Conservation (phyloP, 2,888 invertebrate genomes). For the Phyllotreta striolata region DNA sequence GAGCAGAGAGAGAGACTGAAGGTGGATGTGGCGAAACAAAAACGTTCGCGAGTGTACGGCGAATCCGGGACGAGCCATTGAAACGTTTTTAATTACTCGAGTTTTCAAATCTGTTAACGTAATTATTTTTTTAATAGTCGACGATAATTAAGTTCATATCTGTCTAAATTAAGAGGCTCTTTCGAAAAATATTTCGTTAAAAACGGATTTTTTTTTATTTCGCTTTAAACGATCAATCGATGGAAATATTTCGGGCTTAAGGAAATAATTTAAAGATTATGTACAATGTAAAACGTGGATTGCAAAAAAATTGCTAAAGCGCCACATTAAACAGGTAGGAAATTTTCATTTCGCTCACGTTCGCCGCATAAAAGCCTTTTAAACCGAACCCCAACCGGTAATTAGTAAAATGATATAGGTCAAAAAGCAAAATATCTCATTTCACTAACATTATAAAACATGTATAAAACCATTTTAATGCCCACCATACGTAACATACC, state of each 20-base stretch:
- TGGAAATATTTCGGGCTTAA: too few relatives aligned
- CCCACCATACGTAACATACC: too few relatives aligned
- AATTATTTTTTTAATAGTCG: conserved; percentile 8
- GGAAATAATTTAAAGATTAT: too few relatives aligned
- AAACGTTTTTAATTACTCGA: conserved; percentile 11
- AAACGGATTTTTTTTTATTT: too few relatives aligned
- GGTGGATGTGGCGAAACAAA: conserved; percentile 13
- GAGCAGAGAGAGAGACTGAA: conserved; percentile 7
- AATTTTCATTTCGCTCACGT: too few relatives aligned
- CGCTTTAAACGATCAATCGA: too few relatives aligned
- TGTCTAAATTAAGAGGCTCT: too few relatives aligned
- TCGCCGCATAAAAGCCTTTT: too few relatives aligned
- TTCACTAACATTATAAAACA: conserved; percentile 32
- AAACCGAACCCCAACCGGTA: conserved; percentile 8
- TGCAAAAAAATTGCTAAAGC: too few relatives aligned
- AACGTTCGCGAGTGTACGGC: neutral
- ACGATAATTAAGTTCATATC: neutral
- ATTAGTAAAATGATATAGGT: conserved; percentile 30
- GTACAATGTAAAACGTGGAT: too few relatives aligned
- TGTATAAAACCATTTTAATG: conserved; percentile 19
- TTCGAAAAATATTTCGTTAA: too few relatives aligned
- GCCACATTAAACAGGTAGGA: too few relatives aligned
- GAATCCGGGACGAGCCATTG: neutral
- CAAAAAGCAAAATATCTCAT: conserved; percentile 32
- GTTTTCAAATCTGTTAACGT: conserved; percentile 4